Evolutionary conservation across 2,888 invertebrate species (phyloP), one percentile per base, ranked within the genome.

Genomic region (Villa cingulata): DNA sequence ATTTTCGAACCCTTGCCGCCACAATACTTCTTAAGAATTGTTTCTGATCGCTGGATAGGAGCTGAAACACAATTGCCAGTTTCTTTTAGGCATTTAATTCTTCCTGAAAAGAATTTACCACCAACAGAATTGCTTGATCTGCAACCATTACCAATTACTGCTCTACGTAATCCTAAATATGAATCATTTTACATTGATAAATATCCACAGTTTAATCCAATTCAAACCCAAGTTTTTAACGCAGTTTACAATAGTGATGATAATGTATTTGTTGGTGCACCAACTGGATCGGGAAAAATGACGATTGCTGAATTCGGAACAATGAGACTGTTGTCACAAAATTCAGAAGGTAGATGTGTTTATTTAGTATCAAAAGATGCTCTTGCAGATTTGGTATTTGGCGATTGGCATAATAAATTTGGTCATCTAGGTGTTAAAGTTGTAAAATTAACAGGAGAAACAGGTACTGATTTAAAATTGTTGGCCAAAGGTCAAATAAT

Each of bases 201-300:
- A 48, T 90, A 94, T 64, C 84, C 84, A 2, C 91, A 94, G 66
- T 97, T 98, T 68, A 98, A 98, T 70, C 95, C 98, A 0, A 96
- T 98, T 50, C 98, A 98, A 69, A 99, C 98, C 0, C 94, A 95
- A 75, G 96, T 97, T 7, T 98, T 98, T 72, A 97, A 97, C 67
- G 90, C 96, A 0, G 87, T 97, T 0, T 98, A 96, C 73, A 96
- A 96, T 65, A 89, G 89, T 2, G 96, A 98, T 64, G 98, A 98
- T 64, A 98, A 96, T 68, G 89, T 97, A 10, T 94, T 97, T 66
- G 84, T 98, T 51, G 91, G 91, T 1, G 91, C 92, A 0, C 91
- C 92, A 0, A 86, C 89, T 0, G 91, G 91, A 1, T 88, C 90
- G 0, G 87, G 87, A 2, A 95, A 95, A 72, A 92, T 94, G 1